Evolutionary conservation across 2,888 invertebrate genomes (phyloP), one percentile per base, ranked within the genome.

Genomic region (Caradrina kadenii): DNA sequence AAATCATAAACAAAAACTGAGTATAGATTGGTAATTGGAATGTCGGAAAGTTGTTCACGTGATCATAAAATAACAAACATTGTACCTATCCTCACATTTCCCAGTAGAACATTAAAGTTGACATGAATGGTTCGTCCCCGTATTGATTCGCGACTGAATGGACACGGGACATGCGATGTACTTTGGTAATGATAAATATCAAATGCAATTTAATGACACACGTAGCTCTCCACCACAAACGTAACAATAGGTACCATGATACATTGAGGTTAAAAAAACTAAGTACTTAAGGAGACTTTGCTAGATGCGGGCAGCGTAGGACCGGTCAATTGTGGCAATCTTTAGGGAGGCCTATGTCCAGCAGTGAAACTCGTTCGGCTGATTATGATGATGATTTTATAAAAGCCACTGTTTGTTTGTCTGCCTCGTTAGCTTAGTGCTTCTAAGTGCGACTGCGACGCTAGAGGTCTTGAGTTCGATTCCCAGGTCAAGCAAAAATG

Each of bases 101-200:
- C 22, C 19, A 21, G 50, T 50, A 21, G 45, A 53, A 42, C 11
- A 49, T 13, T 22, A 21, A 19, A 55, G 39, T 69, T 74, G 19
- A 21, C 39, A 39, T 48, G 22, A 54, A 70, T 2, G 26, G 22
- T 48, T 62, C 55, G 63, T 71, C 72, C 71, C 49, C 1, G 1
- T 60, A 76, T 60, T n/a, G 48, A 66, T 76, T 66, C 0, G 0
- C 7, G 4, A 6, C 2, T 15, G 55, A 35, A 76, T 53, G 21
- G 62, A 22, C 31, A 22, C 3, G 52, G 7, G 2, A 45, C 71
- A 76, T 53, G 71, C 71, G 22, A 71, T 42, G 19, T n/a, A 22
- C 17, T 45, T 45, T 0, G 17, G 11, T 68, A 31, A 49, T 45
- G 15, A 17, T 45, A 45, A 42, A 45, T 55, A 0, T n/a, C 0